Evolutionary conservation across 2,113 vertebrate species (phyloP), one percentile per base, ranked within the genome.

Genomic region (Raphicerus campestris): DNA sequence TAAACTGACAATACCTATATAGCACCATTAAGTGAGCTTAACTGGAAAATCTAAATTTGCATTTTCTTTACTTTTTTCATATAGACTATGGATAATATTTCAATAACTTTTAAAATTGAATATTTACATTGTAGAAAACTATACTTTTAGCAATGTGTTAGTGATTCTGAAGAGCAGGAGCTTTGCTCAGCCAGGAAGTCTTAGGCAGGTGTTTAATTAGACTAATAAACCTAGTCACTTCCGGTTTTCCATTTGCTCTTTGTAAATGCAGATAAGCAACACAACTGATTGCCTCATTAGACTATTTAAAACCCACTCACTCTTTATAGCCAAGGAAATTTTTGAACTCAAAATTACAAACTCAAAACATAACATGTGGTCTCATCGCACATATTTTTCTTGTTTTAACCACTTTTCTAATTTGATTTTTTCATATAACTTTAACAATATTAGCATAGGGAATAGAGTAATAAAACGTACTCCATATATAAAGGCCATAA

Each of bases 151-250:
- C n/a, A 87, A 24, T 47, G 56, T 53, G 13, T 51, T 49, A 49
- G 51, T 56, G 77, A 96, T 92, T 96, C 92, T 45, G 16, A 47
- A 26, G 95, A 96, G 77, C 55, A 1, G 11, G 55, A 56, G 9
- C 39, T 93, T n/a, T 95, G 22, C 80, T 94, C 95, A 98, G 47
- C 55, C 24, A 95, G 77, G 84, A 96, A 94, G 55, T 32, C 32
- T 96, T 81, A 80, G 77, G 73, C 89, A 98, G 97, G 94, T 98
- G 91, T 97, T 98, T 98, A 98, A 98, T 14, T 95, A 81, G 42
- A 94, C 66, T 82, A 98, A 95, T 93, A 94, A 87, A 77, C 91
- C 42, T 42, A 97, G 85, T 96, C 87, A 97, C 97, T 98, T 97
- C 98, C 55, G 17, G 95, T 88, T 97, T 97, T 96, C 66, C 51